A percentile compares a stretch with the other conserved stretches of the same genome.
These are phyloP conservation scores for Drosophila yooni DNA, from an alignment of 2,888 invertebrate species.

Conservation along the genomic window DNA sequence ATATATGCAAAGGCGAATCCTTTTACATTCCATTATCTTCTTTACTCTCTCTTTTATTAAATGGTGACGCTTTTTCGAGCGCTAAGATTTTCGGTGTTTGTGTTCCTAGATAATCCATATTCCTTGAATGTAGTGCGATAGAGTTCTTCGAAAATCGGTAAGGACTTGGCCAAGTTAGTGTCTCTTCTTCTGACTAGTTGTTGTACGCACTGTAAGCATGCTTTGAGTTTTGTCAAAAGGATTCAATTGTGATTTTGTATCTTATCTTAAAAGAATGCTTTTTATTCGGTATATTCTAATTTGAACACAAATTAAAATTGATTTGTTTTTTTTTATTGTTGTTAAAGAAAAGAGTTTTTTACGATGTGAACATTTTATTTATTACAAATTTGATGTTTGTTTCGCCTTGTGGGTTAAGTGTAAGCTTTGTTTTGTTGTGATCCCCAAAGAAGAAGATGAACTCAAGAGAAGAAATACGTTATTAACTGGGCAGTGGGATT, in stretches of 20 bases:
- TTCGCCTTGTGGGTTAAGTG: slow-evolving; percentile 47
- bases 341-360: not conserved
- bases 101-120: not conserved
- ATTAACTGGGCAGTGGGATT: slow-evolving; percentile 58
- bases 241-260: not conserved
- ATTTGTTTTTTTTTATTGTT: not conserved
- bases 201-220: not conserved
- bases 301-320: not conserved
- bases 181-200: not conserved
- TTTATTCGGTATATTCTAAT: not conserved
- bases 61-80: not conserved
- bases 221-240: not conserved
- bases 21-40: slow-evolving; percentile 36
- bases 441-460: slow-evolving; percentile 33
- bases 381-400: slow-evolving; percentile 58
- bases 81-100: not conserved
- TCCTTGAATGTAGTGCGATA: not conserved
- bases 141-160: not conserved
- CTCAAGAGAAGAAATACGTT: slow-evolving; percentile 36
- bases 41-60: not conserved
- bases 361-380: slow-evolving; percentile 68
- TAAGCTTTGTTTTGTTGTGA: slow-evolving; percentile 24
- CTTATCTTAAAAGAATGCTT: not conserved
- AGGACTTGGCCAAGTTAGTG: not conserved
- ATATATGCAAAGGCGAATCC: slow-evolving; percentile 34